Conservation (phyloP, 2,797 vertebrate species). For the Gymnodraco acuticeps region DNA sequence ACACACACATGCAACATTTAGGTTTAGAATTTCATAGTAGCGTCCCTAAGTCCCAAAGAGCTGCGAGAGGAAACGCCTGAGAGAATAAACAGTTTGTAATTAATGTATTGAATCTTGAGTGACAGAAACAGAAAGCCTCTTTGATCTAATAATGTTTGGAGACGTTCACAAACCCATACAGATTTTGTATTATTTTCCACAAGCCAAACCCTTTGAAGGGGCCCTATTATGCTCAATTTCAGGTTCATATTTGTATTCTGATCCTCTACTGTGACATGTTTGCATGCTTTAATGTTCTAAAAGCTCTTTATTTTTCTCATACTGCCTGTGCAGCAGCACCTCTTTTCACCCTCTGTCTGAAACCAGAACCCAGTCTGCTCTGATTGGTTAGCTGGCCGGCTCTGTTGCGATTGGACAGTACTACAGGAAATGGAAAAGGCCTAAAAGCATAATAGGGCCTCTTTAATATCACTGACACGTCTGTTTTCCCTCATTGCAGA, state of each 20-base stretch:
- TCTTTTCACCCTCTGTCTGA: too few relatives aligned
- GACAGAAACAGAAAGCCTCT: background rate
- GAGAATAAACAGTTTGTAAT: background rate
- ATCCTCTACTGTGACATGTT: too few relatives aligned
- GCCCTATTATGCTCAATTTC: too few relatives aligned
- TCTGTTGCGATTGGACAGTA: too few relatives aligned
- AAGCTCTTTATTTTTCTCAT: too few relatives aligned
- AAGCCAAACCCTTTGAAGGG: background rate
- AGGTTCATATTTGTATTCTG: too few relatives aligned
- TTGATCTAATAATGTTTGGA: background rate
- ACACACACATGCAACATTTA: conserved; percentile 11
- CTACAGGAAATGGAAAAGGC: too few relatives aligned
- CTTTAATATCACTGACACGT: background rate
- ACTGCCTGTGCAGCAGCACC: too few relatives aligned
- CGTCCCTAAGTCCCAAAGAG: background rate
- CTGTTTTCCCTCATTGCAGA: background rate
- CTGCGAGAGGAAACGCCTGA: background rate
- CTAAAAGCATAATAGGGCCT: too few relatives aligned
- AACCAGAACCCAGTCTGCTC: too few relatives aligned
- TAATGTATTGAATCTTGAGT: conserved; percentile 4
- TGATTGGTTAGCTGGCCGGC: too few relatives aligned
- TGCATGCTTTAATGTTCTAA: too few relatives aligned
- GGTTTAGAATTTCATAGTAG: conserved; percentile 2
- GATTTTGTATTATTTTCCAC: background rate
- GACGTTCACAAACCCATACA: background rate